Evolutionary conservation across 2,888 invertebrate genomes (phyloP).

Genomic region (Incurvaria masculella): DNA sequence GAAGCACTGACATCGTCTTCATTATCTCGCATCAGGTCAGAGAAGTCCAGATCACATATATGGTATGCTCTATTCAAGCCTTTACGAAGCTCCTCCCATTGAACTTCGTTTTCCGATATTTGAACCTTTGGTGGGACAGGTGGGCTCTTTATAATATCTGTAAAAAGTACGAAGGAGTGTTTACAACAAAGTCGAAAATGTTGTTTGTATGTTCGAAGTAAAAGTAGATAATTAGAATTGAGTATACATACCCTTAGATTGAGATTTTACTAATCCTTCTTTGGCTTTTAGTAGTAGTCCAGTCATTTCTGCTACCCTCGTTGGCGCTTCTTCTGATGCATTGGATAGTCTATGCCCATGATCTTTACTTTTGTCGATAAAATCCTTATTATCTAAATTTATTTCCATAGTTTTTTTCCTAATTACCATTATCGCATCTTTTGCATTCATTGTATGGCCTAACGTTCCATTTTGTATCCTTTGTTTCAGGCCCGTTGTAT

Average conservation of each 20-base stretch:
- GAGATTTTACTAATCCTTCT: conserved; percentile 85
- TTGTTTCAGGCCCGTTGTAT: conserved; percentile 56
- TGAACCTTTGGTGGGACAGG: conserved; percentile 62
- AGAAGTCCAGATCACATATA: conserved; percentile 95
- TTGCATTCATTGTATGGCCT: conserved; percentile 49
- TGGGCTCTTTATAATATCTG: conserved; percentile 70
- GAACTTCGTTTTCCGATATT: conserved; percentile 89
- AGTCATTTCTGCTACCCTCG: conserved; percentile 78
- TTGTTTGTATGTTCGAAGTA: too few relatives aligned
- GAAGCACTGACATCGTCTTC: conserved; percentile 77
- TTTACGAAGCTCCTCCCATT: conserved; percentile 88
- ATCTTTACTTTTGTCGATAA: conserved; percentile 67
- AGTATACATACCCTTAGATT: conserved; percentile 62
- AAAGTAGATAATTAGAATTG: too few relatives aligned
- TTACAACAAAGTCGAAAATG: too few relatives aligned
- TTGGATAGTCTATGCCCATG: conserved; percentile 80
- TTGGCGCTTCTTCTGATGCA: conserved; percentile 77
- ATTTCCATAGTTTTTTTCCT: conserved; percentile 57
- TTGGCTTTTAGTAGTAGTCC: conserved; percentile 92
- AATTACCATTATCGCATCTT: conserved; percentile 35
- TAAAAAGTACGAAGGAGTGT: too few relatives aligned
- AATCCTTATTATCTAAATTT: conserved; percentile 53
- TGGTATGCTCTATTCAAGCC: conserved; percentile 72
- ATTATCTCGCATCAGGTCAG: conserved; percentile 85
- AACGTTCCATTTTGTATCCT: conserved; percentile 58